A percentile compares a stretch with the other conserved stretches of the same genome.
Evolutionary conservation across 2,113 vertebrate genomes (phyloP).

Genomic region (Himantopus leucocephalus): DNA sequence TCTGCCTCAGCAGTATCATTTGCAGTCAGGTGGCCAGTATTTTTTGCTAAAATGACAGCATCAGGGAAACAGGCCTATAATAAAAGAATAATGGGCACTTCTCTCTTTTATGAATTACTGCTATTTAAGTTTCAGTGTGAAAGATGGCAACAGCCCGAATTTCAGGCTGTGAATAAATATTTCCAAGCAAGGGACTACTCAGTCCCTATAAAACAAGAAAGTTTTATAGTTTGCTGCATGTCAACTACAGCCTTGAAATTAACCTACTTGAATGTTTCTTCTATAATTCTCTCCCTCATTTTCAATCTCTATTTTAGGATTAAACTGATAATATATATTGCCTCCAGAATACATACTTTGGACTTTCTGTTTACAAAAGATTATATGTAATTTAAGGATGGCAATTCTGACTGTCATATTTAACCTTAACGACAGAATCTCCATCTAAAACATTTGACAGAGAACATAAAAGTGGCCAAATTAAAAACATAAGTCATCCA

Average conservation of each 20-base stretch:
- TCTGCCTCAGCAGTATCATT: background rate
- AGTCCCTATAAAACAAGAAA: background rate
- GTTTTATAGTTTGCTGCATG: background rate
- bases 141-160: background rate
- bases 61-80: background rate
- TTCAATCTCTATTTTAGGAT: background rate
- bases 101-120: background rate
- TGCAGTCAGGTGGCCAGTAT: background rate
- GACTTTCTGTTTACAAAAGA: background rate
- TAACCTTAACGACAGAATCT: background rate
- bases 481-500: background rate
- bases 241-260: background rate
- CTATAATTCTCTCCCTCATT: background rate
- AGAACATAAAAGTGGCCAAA: background rate
- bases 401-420: background rate
- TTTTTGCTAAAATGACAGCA: background rate
- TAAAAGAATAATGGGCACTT: background rate
- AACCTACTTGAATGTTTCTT: background rate
- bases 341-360: background rate
- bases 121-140: background rate
- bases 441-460: background rate
- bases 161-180: background rate
- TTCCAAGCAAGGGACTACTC: background rate
- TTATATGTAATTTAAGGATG: background rate
- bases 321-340: background rate